Conservation (phyloP, 2,797 vertebrate species). For the Clarias platycephalus region DNA sequence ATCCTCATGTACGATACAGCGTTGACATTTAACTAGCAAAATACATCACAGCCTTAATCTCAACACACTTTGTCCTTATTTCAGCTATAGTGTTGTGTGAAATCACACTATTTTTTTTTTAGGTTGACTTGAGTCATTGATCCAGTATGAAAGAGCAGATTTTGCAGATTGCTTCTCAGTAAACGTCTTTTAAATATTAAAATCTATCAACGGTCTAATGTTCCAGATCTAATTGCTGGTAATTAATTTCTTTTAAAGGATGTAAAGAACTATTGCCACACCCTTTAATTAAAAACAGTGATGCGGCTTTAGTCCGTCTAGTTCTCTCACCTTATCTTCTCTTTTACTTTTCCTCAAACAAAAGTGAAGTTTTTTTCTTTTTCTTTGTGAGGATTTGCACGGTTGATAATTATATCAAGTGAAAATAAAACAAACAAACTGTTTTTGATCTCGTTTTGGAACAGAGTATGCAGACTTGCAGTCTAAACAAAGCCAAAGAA, state of each 20-base stretch:
- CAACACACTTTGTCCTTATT: neutral
- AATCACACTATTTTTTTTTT: neutral
- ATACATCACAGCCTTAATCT: neutral
- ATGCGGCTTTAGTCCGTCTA: neutral
- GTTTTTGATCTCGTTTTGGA: neutral
- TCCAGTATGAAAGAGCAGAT: neutral
- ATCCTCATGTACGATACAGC: neutral
- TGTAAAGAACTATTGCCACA: neutral
- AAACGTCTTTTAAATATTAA: neutral
- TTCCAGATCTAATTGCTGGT: neutral
- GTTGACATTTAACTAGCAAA: neutral
- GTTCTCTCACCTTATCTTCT: neutral
- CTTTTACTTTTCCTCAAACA: neutral
- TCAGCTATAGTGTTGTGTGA: neutral
- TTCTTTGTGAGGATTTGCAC: too few species aligned
- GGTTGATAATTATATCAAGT: neutral
- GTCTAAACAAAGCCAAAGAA: neutral
- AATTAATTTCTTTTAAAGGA: neutral
- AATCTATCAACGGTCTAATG: neutral
- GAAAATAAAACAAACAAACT: neutral
- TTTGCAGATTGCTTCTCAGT: neutral
- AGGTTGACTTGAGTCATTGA: neutral
- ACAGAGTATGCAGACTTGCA: neutral
- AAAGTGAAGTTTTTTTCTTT: too few species aligned
- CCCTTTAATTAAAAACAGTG: neutral